These are phyloP conservation scores for Alectoris magna DNA, from an alignment of 2,797 vertebrate species.

Conservation along the genomic window DNA sequence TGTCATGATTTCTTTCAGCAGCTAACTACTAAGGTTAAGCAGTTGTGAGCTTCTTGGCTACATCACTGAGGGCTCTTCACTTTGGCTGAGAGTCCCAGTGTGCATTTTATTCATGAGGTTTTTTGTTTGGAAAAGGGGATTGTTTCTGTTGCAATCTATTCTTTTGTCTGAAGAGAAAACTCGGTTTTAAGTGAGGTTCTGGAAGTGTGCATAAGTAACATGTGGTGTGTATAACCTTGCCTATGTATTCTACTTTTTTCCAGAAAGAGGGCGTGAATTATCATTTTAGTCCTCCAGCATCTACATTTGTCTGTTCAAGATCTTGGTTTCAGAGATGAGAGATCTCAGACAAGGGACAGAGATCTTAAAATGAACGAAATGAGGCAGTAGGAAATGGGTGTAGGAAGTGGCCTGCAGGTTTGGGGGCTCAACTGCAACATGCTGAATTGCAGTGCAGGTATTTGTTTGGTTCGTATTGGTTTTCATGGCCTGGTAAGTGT, in stretches of 20 bases:
- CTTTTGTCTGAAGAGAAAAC: background rate
- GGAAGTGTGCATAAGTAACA: too few relatives aligned
- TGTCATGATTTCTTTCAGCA: rapidly evolving
- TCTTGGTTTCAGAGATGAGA: background rate
- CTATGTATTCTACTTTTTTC: background rate
- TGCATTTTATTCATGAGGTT: background rate
- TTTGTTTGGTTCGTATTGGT: background rate
- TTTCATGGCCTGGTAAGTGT: background rate
- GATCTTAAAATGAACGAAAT: background rate
- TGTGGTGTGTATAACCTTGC: background rate
- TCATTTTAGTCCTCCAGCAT: background rate
- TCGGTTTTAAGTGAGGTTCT: background rate
- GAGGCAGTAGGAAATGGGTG: background rate
- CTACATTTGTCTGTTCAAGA: background rate
- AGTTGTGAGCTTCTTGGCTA: background rate
- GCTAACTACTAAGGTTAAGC: background rate
- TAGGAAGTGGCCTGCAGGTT: background rate
- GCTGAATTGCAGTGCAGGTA: too few relatives aligned
- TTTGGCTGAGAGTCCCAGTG: too few relatives aligned
- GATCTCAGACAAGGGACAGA: background rate
- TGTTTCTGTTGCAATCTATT: background rate
- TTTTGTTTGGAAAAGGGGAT: background rate
- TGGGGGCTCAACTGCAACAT: background rate
- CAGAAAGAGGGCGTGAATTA: background rate
- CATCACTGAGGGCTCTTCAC: background rate